Evolutionary conservation across 2,797 vertebrate genomes (phyloP), one percentile per base, ranked within the genome.

Genomic region (Sebastes jordani): DNA sequence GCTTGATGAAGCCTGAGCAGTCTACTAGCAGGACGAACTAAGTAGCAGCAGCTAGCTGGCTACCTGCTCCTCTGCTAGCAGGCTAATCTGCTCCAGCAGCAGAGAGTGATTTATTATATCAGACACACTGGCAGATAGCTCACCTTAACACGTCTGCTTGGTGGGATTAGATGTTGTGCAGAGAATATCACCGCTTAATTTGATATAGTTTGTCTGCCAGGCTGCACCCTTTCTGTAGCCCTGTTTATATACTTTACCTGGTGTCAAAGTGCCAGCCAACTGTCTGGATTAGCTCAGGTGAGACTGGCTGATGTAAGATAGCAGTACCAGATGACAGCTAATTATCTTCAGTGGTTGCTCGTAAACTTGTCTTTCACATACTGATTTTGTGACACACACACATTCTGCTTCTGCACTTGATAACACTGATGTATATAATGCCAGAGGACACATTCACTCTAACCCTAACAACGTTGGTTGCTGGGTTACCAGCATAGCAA

Each of bases 21-120:
- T 76, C 46, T 13, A 25, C 46, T 13, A 25, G 65, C 83, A 80
- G 56, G 71, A 75, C 87, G 87, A 93, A 89, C 74, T 91, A 82
- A 86, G 72, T 54, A 91, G 91, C 84, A 74, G 76, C 8, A 82
- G 89, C 87, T 90, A 92, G 86, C 90, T 81, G 63, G 93, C 88
- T 90, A 83, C 79, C 75, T 70, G 87, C 85, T 88, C 34, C 79
- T 63, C 69, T 78, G 75, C 76, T 85, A 83, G 84, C 80, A 68
- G 76, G 83, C 86, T 88, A 83, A 86, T 81, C 77, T 87, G 38
- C 59, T 49, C 70, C 70, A 76, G 69, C 73, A 87, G 64, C 71
- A 88, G 86, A 25, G 88, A 93, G 89, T 91, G 85, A 88, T 88
- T 91, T 80, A 11, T 86, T 72, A 38, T 76, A 71, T 71, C 71